phyloP scores from a whole-genome alignment of 2,797 vertebrate species.

The Diplodus puntazzo region DNA sequence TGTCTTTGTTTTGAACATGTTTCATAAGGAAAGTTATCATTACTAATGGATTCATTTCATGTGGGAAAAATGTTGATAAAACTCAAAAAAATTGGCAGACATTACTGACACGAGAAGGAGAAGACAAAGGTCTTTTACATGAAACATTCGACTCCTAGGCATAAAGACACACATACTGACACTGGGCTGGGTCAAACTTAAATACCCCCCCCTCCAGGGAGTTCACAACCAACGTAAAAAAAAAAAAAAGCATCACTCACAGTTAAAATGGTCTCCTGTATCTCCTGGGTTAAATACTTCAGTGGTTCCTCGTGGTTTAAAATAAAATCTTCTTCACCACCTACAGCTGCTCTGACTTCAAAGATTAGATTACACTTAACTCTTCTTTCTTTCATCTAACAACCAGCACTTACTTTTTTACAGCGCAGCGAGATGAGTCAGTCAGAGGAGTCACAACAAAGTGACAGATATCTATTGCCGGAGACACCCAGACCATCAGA shows the following conservation, averaged over 20 bases:
- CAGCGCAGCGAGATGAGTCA: neutral
- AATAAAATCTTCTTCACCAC: neutral
- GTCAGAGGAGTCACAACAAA: constrained; percentile 29
- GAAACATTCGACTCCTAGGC: constrained; percentile 11
- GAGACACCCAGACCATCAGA: constrained; percentile 5
- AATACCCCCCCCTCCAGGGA: neutral
- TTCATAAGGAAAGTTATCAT: neutral
- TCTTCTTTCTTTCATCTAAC: neutral
- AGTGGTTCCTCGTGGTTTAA: neutral
- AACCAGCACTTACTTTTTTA: neutral
- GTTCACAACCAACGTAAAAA: constrained; percentile 3
- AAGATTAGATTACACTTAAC: constrained; percentile 9
- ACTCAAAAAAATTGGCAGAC: neutral
- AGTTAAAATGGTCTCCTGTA: neutral
- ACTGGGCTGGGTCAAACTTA: constrained; percentile 33
- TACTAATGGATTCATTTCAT: no score
- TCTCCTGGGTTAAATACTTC: neutral
- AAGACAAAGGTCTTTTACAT: neutral
- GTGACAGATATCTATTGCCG: neutral
- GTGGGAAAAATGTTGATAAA: neutral
- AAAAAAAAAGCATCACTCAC: constrained; percentile 13
- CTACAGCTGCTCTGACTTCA: neutral
- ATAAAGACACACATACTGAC: constrained; percentile 44
- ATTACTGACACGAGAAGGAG: no score
- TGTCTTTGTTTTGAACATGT: neutral